Conservation (phyloP, 2,113 vertebrate species). For the Aplodontia rufa region DNA sequence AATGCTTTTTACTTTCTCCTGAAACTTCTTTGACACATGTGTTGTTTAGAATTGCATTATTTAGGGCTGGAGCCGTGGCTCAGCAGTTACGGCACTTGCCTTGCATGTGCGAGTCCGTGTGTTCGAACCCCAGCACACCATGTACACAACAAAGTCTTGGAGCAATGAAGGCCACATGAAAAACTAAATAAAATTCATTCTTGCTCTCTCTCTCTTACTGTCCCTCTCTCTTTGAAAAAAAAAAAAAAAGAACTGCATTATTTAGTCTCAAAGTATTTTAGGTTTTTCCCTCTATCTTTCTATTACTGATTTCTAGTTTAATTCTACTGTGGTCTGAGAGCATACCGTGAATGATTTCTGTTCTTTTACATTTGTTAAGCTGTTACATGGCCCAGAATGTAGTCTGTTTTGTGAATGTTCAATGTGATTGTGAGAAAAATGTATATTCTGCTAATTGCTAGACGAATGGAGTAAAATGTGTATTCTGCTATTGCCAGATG, state of each 20-base stretch:
- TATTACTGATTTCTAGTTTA: slow-evolving; percentile 11
- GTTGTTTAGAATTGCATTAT: slow-evolving; percentile 12
- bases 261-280: slow-evolving; percentile 36
- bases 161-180: no score
- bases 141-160: no score
- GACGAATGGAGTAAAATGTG: not conserved
- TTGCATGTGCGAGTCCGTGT: no score
- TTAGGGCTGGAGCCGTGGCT: no score
- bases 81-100: no score
- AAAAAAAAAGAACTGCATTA: not conserved
- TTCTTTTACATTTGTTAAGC: slow-evolving; percentile 9
- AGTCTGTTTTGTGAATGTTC: not conserved
- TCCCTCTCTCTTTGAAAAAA: no score
- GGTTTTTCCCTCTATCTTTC: not conserved
- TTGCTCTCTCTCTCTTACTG: no score
- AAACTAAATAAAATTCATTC: no score
- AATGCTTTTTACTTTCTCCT: not conserved
- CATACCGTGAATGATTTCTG: not conserved
- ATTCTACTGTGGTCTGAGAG: not conserved
- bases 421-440: not conserved
- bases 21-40: not conserved
- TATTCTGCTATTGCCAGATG: slow-evolving; percentile 3
- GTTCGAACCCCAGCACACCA: no score
- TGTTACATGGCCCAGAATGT: not conserved
- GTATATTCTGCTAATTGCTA: not conserved